These are phyloP conservation scores for Sturnira hondurensis DNA, from an alignment of 2,113 vertebrate genomes.

Conservation along the genomic window DNA sequence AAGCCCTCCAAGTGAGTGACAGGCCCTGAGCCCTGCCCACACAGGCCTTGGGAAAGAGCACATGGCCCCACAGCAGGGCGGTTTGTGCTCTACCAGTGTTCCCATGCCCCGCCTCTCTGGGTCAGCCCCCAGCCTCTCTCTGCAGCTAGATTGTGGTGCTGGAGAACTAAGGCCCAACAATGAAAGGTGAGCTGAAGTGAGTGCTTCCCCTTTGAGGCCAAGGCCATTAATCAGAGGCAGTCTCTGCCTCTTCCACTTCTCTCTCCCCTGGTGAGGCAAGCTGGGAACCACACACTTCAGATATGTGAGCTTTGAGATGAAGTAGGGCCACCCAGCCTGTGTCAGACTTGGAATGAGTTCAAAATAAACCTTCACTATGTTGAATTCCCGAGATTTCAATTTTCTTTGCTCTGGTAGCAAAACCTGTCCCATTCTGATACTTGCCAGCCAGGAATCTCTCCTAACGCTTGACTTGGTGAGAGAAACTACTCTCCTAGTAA, in stretches of 20 bases:
- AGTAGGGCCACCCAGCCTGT: neutral
- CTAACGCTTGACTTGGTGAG: neutral
- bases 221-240: neutral
- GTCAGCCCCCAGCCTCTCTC: neutral
- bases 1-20: neutral
- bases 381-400: neutral
- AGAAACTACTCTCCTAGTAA: neutral
- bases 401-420: neutral
- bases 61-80: accelerated
- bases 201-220: neutral
- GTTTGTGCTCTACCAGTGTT: accelerated
- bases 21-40: neutral
- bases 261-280: neutral
- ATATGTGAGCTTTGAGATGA: neutral
- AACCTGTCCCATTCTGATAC: neutral
- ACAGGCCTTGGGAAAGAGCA: neutral
- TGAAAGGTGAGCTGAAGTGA: neutral
- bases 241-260: neutral
- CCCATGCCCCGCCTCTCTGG: accelerated
- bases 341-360: neutral
- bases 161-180: neutral
- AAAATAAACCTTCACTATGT: neutral
- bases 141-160: neutral
- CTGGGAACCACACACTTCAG: neutral
- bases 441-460: neutral